Base-by-base conservation (phyloP, 1,140 invertebrate species). In the Uloborus diversus region DNA sequence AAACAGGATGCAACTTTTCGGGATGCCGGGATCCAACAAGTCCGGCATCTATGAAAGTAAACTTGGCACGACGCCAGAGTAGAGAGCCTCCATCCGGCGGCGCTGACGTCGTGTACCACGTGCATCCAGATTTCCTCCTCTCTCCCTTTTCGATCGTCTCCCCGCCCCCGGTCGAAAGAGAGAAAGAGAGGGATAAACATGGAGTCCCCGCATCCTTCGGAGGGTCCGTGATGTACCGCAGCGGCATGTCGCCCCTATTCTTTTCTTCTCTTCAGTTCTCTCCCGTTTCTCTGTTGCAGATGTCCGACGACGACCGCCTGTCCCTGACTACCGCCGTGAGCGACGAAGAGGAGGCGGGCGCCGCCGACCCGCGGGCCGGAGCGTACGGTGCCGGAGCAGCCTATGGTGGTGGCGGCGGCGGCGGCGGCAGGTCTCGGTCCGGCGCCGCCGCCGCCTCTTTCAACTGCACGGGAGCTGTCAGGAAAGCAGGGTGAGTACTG, bases 281-380 rank as follows among this genome's bases (percentile, higher is more conserved):
- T 14, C 23, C 23, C 42, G 37, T 79, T 25, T 68, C 87, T 35
- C 23, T 37, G 64, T 89, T 62, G 7, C 89, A 96, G 95, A 96
- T 96, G 90, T 96, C 94, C 65, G 95, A 97, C 87, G 95, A 97
- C 90, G 95, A 97, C 89, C 93, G 94, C 86, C 95, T 96, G 94
- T 97, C 94, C 84, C 89, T 97, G 89, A 96, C 95, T 84, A 97
- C 95, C 78, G 94, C 95, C 49, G 94, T 96, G 80, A 96, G 94
- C 84, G 95, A 97, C 88, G 95, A 97, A 86, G 95, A 97, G 85
- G 95, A 96, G 82, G 93, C 92, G 47, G 94, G 95, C 86, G 56
- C 65, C 35, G 61, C 95, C 86, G 61, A 57, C 61, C 73, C 73
- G n/a, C 20, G 42, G 42, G 17, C 47, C 4, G 28, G 56, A 25